Evolutionary conservation across 1,140 invertebrate species (phyloP).

Genomic region (Brachionus angularis): DNA sequence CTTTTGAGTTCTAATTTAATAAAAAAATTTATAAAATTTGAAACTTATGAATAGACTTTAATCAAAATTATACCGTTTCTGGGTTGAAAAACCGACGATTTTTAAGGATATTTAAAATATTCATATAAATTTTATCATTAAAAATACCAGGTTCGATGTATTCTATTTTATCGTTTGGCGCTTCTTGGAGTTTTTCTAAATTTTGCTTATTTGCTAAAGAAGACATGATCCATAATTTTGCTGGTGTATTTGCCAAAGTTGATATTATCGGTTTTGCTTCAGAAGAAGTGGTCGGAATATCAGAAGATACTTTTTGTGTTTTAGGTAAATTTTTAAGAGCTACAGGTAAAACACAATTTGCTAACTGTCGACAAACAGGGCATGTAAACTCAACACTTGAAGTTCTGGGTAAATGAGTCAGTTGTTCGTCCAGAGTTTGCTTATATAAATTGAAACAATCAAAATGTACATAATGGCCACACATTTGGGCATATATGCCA

Average conservation of each 20-base stretch:
- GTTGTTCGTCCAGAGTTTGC: slow-evolving; percentile 63
- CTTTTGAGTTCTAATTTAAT: slow-evolving; percentile 1
- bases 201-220: slow-evolving; percentile 9
- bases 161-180: neutral
- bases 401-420: slow-evolving; percentile 50
- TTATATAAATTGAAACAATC: slow-evolving; percentile 85
- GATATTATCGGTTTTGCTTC: no score
- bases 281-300: neutral
- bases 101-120: slow-evolving; percentile 9
- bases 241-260: slow-evolving; percentile 5
- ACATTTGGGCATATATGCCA: slow-evolving; percentile 88
- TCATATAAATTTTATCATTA: slow-evolving; percentile 8
- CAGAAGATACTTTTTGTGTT: neutral
- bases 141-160: neutral
- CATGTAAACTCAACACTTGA: slow-evolving; percentile 81
- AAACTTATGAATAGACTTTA: neutral
- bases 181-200: no score
- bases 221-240: slow-evolving; percentile 27
- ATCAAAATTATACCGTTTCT: neutral
- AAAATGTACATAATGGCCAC: slow-evolving; percentile 88
- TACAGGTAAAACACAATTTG: slow-evolving; percentile 83
- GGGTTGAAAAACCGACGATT: neutral
- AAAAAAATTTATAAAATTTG: neutral
- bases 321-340: slow-evolving; percentile 63
- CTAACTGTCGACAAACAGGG: slow-evolving; percentile 84